Conservation (phyloP, 2,113 vertebrate species). For the Cinclus cinclus region DNA sequence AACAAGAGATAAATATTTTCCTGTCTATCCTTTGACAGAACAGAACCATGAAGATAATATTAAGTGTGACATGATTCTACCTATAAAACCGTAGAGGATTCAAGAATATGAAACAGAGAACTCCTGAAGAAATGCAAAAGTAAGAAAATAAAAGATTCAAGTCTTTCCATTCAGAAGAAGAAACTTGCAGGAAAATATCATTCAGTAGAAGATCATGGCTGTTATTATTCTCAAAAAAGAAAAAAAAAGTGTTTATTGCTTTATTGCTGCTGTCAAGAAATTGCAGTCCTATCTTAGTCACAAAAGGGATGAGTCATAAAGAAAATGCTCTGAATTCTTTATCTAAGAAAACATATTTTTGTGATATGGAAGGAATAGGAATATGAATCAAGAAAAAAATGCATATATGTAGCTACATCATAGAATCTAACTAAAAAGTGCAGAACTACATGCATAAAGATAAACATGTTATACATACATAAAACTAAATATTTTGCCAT, state of each 20-base stretch:
- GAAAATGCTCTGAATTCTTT: background rate
- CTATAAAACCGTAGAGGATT: background rate
- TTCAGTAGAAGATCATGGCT: background rate
- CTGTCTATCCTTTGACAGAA: background rate
- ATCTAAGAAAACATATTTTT: background rate
- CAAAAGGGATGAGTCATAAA: background rate
- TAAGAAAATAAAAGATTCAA: background rate
- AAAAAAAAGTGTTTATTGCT: background rate
- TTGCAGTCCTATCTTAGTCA: background rate
- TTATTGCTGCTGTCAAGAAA: background rate
- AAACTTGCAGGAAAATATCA: background rate
- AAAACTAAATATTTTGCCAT: background rate
- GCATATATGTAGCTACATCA: background rate
- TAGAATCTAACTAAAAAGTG: background rate
- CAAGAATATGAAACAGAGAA: background rate
- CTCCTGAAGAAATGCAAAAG: background rate
- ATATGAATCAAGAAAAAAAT: background rate
- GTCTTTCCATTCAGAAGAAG: background rate
- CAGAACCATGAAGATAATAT: background rate
- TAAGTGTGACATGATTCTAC: background rate
- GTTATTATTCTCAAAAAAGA: background rate
- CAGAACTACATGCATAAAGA: background rate
- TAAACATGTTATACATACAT: background rate
- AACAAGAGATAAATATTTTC: background rate
- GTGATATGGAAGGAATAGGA: background rate